These are phyloP conservation scores for Tachuris rubrigastra DNA, from an alignment of 2,113 vertebrate genomes.

Conservation along the genomic window DNA sequence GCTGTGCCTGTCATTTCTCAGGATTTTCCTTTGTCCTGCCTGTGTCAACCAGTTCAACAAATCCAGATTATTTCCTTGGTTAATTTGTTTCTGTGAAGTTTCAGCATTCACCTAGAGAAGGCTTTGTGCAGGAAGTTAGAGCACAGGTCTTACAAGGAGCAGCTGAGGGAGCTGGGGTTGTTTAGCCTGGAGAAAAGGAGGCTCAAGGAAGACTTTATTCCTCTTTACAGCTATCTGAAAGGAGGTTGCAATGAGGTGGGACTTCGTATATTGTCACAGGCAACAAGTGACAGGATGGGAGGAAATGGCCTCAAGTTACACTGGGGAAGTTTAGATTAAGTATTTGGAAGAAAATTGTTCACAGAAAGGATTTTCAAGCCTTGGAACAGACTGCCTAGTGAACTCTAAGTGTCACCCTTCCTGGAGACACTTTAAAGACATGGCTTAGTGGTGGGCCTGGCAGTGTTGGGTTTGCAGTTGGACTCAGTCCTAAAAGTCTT, in stretches of 20 bases:
- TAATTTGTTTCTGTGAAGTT: neutral
- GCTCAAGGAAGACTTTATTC: neutral
- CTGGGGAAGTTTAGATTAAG: neutral
- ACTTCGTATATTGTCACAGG: neutral
- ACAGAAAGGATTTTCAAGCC: too few species aligned
- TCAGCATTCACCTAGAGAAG: neutral
- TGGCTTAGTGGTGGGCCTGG: too few species aligned
- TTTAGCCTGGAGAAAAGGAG: neutral
- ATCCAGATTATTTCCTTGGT: neutral
- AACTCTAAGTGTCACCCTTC: too few species aligned
- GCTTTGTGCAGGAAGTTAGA: neutral
- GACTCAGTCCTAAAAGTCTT: neutral
- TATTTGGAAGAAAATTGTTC: neutral
- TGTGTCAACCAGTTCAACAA: neutral
- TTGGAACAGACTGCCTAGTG: neutral
- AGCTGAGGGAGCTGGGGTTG: rapidly evolving
- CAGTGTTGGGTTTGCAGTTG: neutral
- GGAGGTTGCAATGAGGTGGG: neutral
- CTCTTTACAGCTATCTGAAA: neutral
- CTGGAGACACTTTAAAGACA: neutral
- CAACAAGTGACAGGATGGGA: neutral
- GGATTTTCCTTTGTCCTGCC: neutral
- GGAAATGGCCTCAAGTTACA: neutral
- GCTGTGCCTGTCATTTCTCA: neutral
- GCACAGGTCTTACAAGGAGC: rapidly evolving